Base-by-base conservation (phyloP, 2,113 vertebrate genomes). In the Gadus macrocephalus region DNA sequence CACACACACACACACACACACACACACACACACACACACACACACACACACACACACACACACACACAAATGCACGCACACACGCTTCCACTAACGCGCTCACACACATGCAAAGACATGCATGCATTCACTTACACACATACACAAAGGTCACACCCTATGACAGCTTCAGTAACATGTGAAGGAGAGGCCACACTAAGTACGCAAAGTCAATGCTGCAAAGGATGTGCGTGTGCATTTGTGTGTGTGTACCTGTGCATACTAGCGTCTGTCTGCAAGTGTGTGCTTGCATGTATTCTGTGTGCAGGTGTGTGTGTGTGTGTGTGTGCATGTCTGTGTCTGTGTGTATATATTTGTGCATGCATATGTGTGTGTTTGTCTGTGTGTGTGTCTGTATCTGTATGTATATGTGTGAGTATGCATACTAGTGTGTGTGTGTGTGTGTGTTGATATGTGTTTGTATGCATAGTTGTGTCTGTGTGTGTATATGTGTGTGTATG, bases 41-140 rank as follows among this genome's bases (percentile, higher is more conserved):
- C 60, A 62, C 69, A 73, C 49, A 31, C 53, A 68, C 72, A 70
- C 56, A 74, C 49, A 70, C 62, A 67, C 70, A 58, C 62, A 28
- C 62, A 63, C 22, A 63, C 49, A 62, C 71, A 62, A 66, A 12
- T 35, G 3, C 31, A 35, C 31, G 1, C 31, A 12, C 53, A 74
- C 61, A 81, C 2, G 25, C 31, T 35, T 35, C 4, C 4, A 35
- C 31, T 5, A 35, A 35, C 31, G 6, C 31, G 6, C 25, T 25
- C 31, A 35, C 4, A 35, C 31, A 35, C 31, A 35, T 4, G 31
- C 31, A 35, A 35, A 35, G 31, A 35, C 31, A 35, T 35, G 31
- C 6, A 35, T 35, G 4, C 31, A 35, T 35, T 5, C 31, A 35
- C 31, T 35, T 35, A 35, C 31, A 35, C 31, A 35, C 31, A 35